These are phyloP conservation scores for Drosophila santomea DNA, from an alignment of 1,140 invertebrate species.

Conservation along the genomic window DNA sequence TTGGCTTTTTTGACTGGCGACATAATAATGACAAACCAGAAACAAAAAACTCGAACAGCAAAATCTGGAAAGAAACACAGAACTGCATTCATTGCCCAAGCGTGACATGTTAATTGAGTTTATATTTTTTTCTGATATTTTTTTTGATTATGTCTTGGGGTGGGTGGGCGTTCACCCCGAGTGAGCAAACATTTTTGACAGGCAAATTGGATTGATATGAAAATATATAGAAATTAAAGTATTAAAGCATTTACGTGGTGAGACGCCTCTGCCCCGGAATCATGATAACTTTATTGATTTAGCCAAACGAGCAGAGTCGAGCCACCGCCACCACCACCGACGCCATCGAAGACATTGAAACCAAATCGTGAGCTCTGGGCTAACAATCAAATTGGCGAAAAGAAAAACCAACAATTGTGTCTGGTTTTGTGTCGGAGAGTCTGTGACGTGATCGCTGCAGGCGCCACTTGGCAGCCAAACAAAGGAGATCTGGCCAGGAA, in stretches of 20 bases:
- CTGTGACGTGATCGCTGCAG: slow-evolving; percentile 81
- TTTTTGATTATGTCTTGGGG: slow-evolving; percentile 47
- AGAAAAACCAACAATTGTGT: slow-evolving; percentile 64
- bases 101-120: slow-evolving; percentile 81
- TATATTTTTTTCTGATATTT: slow-evolving; percentile 41
- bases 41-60: slow-evolving; percentile 24
- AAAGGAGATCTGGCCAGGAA: slow-evolving; percentile 63
- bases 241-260: slow-evolving; percentile 40
- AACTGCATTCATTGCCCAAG: slow-evolving; percentile 71
- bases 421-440: slow-evolving; percentile 53
- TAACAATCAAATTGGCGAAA: slow-evolving; percentile 67
- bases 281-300: slow-evolving; percentile 82
- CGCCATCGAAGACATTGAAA: slow-evolving; percentile 68
- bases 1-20: slow-evolving; percentile 74
- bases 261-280: slow-evolving; percentile 65
- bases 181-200: slow-evolving; percentile 63
- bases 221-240: slow-evolving; percentile 66
- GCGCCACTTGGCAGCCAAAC: slow-evolving; percentile 78
- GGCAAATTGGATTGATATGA: slow-evolving; percentile 58
- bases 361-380: slow-evolving; percentile 68
- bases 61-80: slow-evolving; percentile 18
- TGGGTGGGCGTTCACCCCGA: slow-evolving; percentile 70
- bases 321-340: background rate
- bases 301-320: slow-evolving; percentile 50
- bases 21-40: slow-evolving; percentile 74